Conservation (phyloP, 2,113 vertebrate species). For the Scopus umbretta region DNA sequence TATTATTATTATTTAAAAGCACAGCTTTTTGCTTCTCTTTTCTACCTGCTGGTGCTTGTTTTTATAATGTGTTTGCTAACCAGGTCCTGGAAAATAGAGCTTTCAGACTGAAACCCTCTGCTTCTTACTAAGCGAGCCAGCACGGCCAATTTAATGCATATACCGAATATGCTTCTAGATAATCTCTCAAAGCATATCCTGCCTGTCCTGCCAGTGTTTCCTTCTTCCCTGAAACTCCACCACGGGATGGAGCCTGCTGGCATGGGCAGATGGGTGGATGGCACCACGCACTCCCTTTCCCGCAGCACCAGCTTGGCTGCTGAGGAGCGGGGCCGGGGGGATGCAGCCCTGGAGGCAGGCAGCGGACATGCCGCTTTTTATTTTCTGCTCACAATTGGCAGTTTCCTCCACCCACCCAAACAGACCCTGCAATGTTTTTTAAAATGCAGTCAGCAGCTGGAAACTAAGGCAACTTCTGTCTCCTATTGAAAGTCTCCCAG, state of each 20-base stretch:
- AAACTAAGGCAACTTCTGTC: constrained; percentile 68
- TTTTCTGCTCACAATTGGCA: constrained; percentile 42
- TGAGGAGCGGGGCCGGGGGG: not conserved
- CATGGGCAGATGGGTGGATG: not conserved
- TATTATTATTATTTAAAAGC: not conserved
- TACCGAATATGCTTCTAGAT: accelerated
- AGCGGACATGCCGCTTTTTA: not conserved
- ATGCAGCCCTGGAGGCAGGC: not conserved
- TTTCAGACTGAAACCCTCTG: not conserved
- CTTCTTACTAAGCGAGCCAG: not conserved
- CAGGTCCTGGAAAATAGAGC: not conserved
- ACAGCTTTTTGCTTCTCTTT: not conserved
- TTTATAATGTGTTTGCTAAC: not conserved
- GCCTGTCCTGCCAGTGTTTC: not conserved
- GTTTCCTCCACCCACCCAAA: constrained; percentile 53
- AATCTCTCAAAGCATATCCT: not conserved
- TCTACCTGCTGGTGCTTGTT: not conserved
- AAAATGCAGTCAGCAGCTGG: constrained; percentile 65
- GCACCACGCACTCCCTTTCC: not conserved
- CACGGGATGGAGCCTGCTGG: accelerated
- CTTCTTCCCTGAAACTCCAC: not conserved
- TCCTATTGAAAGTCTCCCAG: constrained; percentile 64
- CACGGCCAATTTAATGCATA: accelerated
- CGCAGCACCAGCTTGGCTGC: accelerated
- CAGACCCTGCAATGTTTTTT: constrained; percentile 47